A percentile compares a stretch with the other conserved stretches of the same genome.
Evolutionary conservation across 2,113 vertebrate species (phyloP).

Genomic region (Sporophila hypoxantha): DNA sequence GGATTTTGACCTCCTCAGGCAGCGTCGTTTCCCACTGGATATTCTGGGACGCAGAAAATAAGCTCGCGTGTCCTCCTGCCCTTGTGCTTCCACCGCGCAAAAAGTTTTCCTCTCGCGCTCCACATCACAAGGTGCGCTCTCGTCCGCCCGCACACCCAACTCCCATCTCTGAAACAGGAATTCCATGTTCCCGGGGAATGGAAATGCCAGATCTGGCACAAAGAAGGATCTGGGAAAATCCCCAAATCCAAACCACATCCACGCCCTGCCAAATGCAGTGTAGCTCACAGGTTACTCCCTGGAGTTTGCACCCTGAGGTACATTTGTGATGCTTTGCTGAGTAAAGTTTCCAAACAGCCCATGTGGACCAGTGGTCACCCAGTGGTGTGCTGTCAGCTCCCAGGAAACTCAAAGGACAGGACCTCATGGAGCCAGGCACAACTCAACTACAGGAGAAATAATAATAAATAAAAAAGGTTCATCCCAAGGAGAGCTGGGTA

Average conservation of each 20-base stretch:
- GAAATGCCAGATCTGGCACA: not conserved
- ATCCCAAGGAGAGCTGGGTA: not conserved
- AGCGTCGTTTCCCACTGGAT: not conserved
- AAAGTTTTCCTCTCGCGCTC: not conserved
- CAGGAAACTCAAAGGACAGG: not conserved
- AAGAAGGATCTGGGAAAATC: not conserved
- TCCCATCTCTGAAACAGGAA: not conserved
- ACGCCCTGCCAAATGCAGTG: not conserved
- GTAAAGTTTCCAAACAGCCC: not conserved
- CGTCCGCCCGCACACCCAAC: no score
- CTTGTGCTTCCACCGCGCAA: accelerated
- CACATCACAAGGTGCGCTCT: no score
- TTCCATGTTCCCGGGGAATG: not conserved
- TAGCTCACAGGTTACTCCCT: not conserved
- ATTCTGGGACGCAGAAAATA: no score
- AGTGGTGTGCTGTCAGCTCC: not conserved
- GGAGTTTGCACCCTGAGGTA: not conserved
- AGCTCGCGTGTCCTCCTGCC: no score
- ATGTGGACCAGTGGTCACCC: not conserved
- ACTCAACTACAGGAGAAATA: not conserved
- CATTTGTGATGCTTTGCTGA: not conserved
- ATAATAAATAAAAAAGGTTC: not conserved
- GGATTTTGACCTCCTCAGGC: not conserved
- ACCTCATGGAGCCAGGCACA: not conserved
- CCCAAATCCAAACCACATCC: not conserved